Evolutionary conservation across 2,888 invertebrate species (phyloP), one percentile per base, ranked within the genome.

Genomic region (Tenodera sinensis): DNA sequence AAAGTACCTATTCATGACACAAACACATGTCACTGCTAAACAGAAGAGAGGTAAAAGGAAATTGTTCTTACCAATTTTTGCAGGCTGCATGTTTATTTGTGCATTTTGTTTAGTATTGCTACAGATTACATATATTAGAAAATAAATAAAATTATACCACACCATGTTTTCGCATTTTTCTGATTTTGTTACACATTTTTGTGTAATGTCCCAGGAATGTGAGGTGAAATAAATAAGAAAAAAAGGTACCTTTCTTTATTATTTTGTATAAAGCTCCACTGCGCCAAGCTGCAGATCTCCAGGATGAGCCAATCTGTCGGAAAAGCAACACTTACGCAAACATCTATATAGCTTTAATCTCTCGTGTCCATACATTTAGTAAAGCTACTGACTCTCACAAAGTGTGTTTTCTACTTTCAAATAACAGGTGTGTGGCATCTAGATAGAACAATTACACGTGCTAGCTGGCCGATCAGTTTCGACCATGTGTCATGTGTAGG

Each of bases 311-410:
- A 82, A 83, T 87, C 87, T 87, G 87, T 87, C 34, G 83, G 83
- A 82, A 88, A 88, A 88, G 88, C 88, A 88, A 88, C 88, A 88
- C 88, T 88, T 83, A 88, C 83, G 83, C 47, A 88, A 88, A 83
- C 83, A 88, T 85, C 85, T 83, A 88, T 83, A 28, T 83, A 83
- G 88, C 83, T 88, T 83, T 34, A 42, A 42, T 34, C 27, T 83
- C 83, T 47, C 34, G 83, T 27, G 25, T 88, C 83, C 83, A 88
- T 27, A 42, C 34, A 34, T 47, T 83, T 88, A 47, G 14, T n/a
- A 84, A 84, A 30, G 34, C 28, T 84, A 34, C 34, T 42, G 34
- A 27, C 54, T 71, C 6, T 71, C 54, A 71, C 54, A 71, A 71
- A 71, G 54, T 71, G 54, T 71, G 54, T 71, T n/a, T 14, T 34